Base-by-base conservation (phyloP, 2,113 vertebrate genomes). In the Maylandia zebra region DNA sequence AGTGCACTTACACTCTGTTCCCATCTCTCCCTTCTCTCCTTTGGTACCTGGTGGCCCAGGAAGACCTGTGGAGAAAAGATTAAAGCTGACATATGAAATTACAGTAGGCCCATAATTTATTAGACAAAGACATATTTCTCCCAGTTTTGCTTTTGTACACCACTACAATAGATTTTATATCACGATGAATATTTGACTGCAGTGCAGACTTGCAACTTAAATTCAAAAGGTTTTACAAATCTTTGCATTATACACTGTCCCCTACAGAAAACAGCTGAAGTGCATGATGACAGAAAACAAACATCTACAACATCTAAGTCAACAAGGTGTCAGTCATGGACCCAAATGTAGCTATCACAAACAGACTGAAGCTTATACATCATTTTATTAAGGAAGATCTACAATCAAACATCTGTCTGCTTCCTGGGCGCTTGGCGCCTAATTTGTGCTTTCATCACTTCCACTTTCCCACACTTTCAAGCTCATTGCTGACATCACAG, bases 11-110 rank as follows among this genome's bases (percentile, higher is more conserved):
- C 93, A 1, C 4, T 69, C 66, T 13, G 1, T 27, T 55, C 17
- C 64, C 24, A 1, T 1, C 0, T 34, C 85, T 59, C 83, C 90
- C 13, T 48, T 71, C 2, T 86, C 48, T 86, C 93, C 93, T 90
- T 91, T 92, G 6, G 66, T 4, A 6, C 91, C 91, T 55, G 32
- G 55, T 27, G 55, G 82, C 17, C 91, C 90, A 10, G 82, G 69
- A 2, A 10, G 56, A 48, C 87, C 90, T 91, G 85, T n/a, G 16
- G 14, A 53, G 8, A 9, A 19, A 76, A 41, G 5, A 32, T 30
- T 55, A 19, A 32, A 17, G 12, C 19, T 19, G 6, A 32, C 24
- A 17, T 16, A 17, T 48, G 14, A 27, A 74, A 38, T 45, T 24
- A 45, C 38, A 10, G 8, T 61, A 10, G 57, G 14, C 30, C 27